A percentile compares a stretch with the other conserved stretches of the same genome.
These are phyloP conservation scores for Apostichopus japonicus DNA, from an alignment of 35 echinoderm and acorn worm genomes.

Conservation along the genomic window DNA sequence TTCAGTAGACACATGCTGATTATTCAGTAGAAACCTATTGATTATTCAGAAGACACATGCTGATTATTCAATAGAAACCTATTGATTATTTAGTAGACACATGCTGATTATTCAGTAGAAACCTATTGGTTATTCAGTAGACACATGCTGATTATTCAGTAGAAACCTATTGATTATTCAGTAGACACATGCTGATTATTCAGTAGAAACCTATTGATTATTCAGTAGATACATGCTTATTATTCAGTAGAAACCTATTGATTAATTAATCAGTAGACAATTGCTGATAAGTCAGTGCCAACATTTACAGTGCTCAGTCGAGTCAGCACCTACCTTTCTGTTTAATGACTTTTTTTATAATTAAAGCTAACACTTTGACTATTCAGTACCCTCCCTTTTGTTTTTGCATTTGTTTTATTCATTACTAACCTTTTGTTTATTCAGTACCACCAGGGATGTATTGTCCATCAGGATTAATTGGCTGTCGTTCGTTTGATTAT, in stretches of 20 bases:
- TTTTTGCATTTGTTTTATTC: neutral
- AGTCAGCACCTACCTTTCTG: neutral
- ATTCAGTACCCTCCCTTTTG: neutral
- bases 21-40: neutral
- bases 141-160: neutral
- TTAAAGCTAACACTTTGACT: neutral
- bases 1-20: too few species aligned
- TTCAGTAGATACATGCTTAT: too few species aligned
- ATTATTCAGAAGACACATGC: neutral
- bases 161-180: neutral
- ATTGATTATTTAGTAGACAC: too few species aligned
- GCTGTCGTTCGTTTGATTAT: constrained; percentile 36
- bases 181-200: too few species aligned
- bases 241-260: neutral
- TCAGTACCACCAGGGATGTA: constrained; percentile 22
- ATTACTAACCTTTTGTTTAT: neutral
- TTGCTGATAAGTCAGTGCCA: neutral
- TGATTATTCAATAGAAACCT: neutral
- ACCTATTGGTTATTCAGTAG: too few species aligned
- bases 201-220: too few species aligned
- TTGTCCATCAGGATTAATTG: constrained; percentile 66
- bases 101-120: too few species aligned
- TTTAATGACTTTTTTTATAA: neutral
- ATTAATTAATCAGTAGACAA: neutral
- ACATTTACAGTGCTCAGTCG: neutral